phyloP scores from a whole-genome alignment of 1,140 invertebrate species.

The Aricia agestis region DNA sequence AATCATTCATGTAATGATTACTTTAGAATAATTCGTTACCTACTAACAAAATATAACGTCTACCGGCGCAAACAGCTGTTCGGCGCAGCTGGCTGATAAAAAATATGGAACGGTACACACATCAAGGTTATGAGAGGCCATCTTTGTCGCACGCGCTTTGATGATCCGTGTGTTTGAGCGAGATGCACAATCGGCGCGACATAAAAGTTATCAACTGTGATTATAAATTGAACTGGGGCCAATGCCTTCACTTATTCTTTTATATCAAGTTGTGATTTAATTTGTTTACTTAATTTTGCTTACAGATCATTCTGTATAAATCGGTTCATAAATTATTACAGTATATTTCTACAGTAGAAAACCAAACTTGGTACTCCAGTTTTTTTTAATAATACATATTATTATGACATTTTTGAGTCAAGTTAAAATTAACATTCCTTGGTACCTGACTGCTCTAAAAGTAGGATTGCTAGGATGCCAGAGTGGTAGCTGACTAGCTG shows the following conservation, averaged over 20 bases:
- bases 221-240: neutral
- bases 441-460: too few relatives aligned
- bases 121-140: constrained; percentile 35
- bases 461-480: too few relatives aligned
- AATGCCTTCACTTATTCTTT: neutral
- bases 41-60: constrained; percentile 27
- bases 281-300: neutral
- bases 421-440: too few relatives aligned
- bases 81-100: constrained; percentile 65
- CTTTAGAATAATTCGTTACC: constrained; percentile 22
- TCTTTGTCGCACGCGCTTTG: constrained; percentile 44
- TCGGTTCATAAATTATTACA: too few relatives aligned
- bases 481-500: too few relatives aligned
- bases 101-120: constrained; percentile 65
- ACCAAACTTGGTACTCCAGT: too few relatives aligned
- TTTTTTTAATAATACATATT: too few relatives aligned
- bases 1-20: constrained; percentile 22
- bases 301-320: too few relatives aligned
- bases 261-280: neutral
- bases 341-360: too few relatives aligned
- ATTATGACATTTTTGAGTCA: too few relatives aligned
- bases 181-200: constrained; percentile 13
- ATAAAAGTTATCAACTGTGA: neutral
- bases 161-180: constrained; percentile 1
- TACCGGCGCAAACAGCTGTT: constrained; percentile 71